A percentile compares a stretch with the other conserved stretches of the same genome.
phyloP scores from a whole-genome alignment of 2,113 vertebrate genomes.

The Patagioenas fasciata region DNA sequence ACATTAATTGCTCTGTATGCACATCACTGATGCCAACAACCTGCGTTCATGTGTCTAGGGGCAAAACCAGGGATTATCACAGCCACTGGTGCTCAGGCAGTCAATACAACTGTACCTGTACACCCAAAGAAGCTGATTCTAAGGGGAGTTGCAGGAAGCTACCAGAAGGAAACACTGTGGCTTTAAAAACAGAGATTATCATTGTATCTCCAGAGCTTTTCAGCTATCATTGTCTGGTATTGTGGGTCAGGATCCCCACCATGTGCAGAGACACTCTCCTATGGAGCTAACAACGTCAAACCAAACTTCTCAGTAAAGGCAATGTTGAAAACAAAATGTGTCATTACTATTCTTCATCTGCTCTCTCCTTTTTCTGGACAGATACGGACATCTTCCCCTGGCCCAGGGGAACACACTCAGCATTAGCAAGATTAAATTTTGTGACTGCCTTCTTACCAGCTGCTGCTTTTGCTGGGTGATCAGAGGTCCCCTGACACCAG shows the following conservation, averaged over 20 bases:
- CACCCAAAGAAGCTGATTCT: neutral
- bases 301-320: neutral
- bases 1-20: neutral
- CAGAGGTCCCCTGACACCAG: neutral
- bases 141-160: neutral
- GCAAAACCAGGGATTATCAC: neutral
- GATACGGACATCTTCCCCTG: neutral
- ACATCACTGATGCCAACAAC: neutral
- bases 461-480: accelerated
- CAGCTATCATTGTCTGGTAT: neutral
- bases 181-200: neutral
- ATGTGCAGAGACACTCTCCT: neutral
- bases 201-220: neutral
- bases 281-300: neutral
- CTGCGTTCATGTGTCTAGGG: accelerated
- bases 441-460: neutral
- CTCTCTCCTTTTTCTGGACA: neutral
- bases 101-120: neutral
- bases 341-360: neutral
- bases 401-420: neutral
- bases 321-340: neutral
- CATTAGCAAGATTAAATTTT: neutral
- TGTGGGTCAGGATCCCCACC: neutral
- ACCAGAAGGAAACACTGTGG: neutral
- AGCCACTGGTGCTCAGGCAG: neutral